These are phyloP conservation scores for Cataglyphis rosenhaueri DNA, from an alignment of 2,888 invertebrate species.

Conservation along the genomic window DNA sequence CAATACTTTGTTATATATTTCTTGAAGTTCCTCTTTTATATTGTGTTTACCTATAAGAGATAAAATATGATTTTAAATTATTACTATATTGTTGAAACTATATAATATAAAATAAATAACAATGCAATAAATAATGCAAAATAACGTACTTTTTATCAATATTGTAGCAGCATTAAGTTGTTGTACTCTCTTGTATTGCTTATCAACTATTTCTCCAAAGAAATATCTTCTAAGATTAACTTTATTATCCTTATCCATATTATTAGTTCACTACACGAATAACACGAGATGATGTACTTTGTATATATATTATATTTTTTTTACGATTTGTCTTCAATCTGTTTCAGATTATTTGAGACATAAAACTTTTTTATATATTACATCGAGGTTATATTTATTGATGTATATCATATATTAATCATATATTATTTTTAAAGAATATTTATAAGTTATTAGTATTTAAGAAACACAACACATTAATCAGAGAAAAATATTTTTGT, in stretches of 20 bases:
- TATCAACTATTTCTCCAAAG: constrained; percentile 53
- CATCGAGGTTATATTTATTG: not conserved
- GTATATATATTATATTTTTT: not conserved
- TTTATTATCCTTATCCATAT: not conserved
- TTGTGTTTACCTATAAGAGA: constrained; percentile 69
- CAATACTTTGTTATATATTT: constrained; percentile 59
- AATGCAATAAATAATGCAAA: not conserved
- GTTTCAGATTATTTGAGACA: not conserved
- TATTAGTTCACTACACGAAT: not conserved
- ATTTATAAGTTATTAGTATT: not conserved
- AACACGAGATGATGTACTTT: not conserved
- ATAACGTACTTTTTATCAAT: constrained; percentile 71
- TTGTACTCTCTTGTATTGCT: constrained; percentile 65
- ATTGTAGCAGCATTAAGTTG: constrained; percentile 71
- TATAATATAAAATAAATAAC: not conserved
- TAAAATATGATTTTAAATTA: not conserved
- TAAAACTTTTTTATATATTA: not conserved
- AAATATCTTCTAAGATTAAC: constrained; percentile 61
- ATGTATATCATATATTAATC: not conserved
- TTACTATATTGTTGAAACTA: constrained; percentile 1
- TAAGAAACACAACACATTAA: not conserved
- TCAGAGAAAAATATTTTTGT: not conserved
- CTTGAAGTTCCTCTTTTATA: constrained; percentile 67
- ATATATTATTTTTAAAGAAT: not conserved
- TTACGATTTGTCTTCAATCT: too few relatives aligned